These are phyloP conservation scores for Clarias fuscus DNA, from an alignment of 2,797 vertebrate genomes.

Conservation along the genomic window DNA sequence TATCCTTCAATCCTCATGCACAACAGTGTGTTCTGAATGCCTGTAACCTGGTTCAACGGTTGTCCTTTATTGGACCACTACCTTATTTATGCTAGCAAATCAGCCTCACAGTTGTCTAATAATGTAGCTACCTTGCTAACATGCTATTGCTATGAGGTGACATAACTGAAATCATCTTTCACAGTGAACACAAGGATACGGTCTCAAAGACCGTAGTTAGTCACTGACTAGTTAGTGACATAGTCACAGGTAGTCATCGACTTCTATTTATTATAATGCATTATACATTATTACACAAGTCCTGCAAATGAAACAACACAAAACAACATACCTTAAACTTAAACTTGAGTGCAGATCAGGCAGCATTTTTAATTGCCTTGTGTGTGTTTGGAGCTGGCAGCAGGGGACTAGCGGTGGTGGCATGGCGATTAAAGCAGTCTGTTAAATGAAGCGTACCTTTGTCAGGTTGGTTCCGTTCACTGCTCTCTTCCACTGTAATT, in stretches of 20 bases:
- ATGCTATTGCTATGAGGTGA: neutral
- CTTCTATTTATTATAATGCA: neutral
- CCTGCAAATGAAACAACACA: conserved; percentile 27
- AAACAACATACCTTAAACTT: conserved; percentile 40
- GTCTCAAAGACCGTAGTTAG: no score
- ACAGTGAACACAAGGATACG: neutral
- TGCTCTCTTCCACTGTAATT: conserved; percentile 48
- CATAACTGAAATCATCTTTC: neutral
- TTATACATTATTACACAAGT: neutral
- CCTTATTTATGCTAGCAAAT: neutral
- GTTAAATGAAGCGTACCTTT: conserved; percentile 59
- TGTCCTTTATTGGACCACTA: no score
- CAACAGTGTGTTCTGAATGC: no score
- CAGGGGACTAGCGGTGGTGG: conserved; percentile 29
- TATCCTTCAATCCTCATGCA: no score
- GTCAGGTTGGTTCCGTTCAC: conserved; percentile 52
- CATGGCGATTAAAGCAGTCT: conserved; percentile 53
- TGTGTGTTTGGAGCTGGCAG: conserved; percentile 36
- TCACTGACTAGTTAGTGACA: no score
- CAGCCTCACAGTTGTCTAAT: neutral
- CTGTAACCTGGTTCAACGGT: no score
- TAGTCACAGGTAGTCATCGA: neutral
- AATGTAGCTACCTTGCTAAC: neutral
- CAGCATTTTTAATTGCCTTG: conserved; percentile 47
- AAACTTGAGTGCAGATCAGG: conserved; percentile 38